Base-by-base conservation (phyloP, 2,888 invertebrate genomes). In the Monoplex corrugatus region DNA sequence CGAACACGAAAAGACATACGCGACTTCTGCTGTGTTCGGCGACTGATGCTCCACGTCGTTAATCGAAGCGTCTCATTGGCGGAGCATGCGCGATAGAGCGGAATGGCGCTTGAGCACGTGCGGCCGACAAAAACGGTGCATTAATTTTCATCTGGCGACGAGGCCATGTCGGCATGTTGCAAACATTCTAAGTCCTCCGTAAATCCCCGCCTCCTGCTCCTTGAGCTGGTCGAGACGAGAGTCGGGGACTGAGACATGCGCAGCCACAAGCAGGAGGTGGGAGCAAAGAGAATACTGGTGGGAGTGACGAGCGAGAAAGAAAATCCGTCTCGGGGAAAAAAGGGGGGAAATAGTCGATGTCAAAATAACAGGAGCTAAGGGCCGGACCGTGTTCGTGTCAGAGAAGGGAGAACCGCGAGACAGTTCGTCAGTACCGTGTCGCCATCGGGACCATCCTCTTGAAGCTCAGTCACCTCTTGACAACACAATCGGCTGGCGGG, bases 161-260 rank as follows among this genome's bases (percentile, higher is more conserved):
- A 78, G 68, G 57, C 82, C 44, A 75, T 88, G 80, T 85, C 85
- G 89, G 85, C 90, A 90, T 90, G 89, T 89, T 89, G 88, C 90
- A 86, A 89, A 89, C 90, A 89, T 50, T 85, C 82, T 89, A 87
- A 90, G 87, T 87, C 86, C 86, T 32, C 80, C 44, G 87, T 75
- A 90, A 90, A 89, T 86, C 89, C 87, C 57, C 78, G 32, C 86
- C 44, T 23, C 75, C 87, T 75, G 23, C 23, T 23, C 43, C 6
- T 80, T 32, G 19, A 13, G 13, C 82, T 44, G n/a, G 43, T 28
- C 8, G 50, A 80, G 87, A 32, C 38, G 50, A n/a, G 78, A 5
- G 38, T 38, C 16, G 50, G 78, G 75, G 38, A 45, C 16, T 19
- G 32, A 43, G 87, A 80, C 87, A 90, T 87, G 90, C 87, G 84